Conservation (phyloP, 2,888 invertebrate genomes). For the Lucinisca nassula region DNA sequence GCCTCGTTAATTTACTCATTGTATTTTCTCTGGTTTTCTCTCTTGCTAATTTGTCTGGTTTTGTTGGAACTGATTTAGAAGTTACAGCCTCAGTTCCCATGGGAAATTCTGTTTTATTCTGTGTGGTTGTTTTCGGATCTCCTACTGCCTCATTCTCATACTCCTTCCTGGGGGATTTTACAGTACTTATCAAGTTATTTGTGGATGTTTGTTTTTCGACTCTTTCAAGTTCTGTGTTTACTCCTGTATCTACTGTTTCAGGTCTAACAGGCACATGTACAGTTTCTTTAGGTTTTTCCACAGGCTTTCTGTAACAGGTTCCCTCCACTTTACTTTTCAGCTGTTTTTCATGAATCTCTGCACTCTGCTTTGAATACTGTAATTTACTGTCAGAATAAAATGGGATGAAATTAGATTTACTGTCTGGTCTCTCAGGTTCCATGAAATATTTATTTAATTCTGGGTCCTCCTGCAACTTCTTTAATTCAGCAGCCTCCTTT, state of each 20-base stretch:
- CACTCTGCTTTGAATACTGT: constrained; percentile 51
- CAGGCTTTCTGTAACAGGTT: not conserved
- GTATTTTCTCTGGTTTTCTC: constrained; percentile 36
- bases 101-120: not conserved
- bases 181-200: not conserved
- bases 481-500: not conserved
- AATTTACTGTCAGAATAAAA: constrained; percentile 51
- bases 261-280: not conserved
- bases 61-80: not conserved
- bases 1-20: constrained; percentile 9
- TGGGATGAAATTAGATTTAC: constrained; percentile 46
- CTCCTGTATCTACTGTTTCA: not conserved
- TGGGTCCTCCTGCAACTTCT: constrained; percentile 19
- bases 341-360: constrained; percentile 47
- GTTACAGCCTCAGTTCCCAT: not conserved
- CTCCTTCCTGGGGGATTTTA: not conserved
- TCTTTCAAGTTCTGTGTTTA: not conserved
- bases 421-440: constrained; percentile 52
- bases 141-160: not conserved
- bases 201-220: not conserved
- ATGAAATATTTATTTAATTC: constrained; percentile 64
- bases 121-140: not conserved
- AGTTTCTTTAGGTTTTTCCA: not conserved
- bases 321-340: constrained; percentile 60
- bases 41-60: constrained; percentile 3